Conservation (phyloP, 2,888 invertebrate genomes). For the Apoda limacodes region DNA sequence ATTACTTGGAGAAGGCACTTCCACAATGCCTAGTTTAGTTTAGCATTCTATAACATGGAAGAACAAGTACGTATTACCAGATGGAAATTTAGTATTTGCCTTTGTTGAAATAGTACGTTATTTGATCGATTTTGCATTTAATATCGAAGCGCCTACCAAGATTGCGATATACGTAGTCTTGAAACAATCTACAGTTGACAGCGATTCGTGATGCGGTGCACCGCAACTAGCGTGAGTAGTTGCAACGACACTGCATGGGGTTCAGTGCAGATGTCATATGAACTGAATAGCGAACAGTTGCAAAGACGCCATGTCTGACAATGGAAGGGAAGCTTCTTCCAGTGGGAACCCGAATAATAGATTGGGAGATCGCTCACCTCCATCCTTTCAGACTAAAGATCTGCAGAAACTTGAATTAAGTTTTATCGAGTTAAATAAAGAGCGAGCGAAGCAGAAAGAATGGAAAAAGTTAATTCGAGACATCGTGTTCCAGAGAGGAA, state of each 20-base stretch:
- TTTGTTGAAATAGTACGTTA: slow-evolving; percentile 44
- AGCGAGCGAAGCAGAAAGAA: slow-evolving; percentile 60
- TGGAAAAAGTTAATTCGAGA: slow-evolving; percentile 71
- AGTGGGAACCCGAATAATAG: slow-evolving; percentile 36
- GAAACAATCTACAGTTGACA: slow-evolving; percentile 45
- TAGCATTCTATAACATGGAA: slow-evolving; percentile 45
- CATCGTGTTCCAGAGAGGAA: slow-evolving; percentile 84
- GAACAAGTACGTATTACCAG: slow-evolving; percentile 54
- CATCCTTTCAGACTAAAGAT: slow-evolving; percentile 42
- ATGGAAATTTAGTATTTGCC: slow-evolving; percentile 23
- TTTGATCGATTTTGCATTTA: slow-evolving; percentile 48
- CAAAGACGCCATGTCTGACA: slow-evolving; percentile 30
- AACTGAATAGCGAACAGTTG: slow-evolving; percentile 2
- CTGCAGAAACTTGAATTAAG: slow-evolving; percentile 60
- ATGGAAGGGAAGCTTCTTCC: slow-evolving; percentile 35
- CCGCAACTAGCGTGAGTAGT: slow-evolving; percentile 44
- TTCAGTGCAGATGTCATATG: slow-evolving; percentile 30
- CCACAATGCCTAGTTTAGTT: slow-evolving; percentile 40
- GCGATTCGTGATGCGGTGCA: slow-evolving; percentile 48
- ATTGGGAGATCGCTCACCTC: slow-evolving; percentile 39
- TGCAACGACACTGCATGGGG: slow-evolving; percentile 38
- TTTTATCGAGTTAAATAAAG: slow-evolving; percentile 64
- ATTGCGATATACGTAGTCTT: slow-evolving; percentile 53
- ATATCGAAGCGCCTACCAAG: slow-evolving; percentile 40
- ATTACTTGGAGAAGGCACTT: slow-evolving; percentile 54